Conservation (phyloP, 1,140 invertebrate species). For the Drosophila biarmipes region DNA sequence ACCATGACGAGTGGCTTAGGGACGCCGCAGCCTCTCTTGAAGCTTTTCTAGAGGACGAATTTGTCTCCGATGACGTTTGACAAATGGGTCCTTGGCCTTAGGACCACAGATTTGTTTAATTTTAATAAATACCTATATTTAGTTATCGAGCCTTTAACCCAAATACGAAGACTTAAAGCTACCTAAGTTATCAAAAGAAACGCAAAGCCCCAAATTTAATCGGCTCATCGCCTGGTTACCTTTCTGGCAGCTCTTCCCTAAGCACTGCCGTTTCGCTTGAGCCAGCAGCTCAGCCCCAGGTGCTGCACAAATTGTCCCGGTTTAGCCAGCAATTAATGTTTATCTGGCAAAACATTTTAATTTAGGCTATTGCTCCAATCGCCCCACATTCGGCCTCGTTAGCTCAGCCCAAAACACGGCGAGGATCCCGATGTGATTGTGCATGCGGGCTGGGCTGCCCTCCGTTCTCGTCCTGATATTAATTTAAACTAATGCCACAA, state of each 20-base stretch:
- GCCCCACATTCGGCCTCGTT: slow-evolving; percentile 8
- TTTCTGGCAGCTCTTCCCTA: background rate
- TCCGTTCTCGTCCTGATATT: slow-evolving; percentile 51
- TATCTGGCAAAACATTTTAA: slow-evolving; percentile 50
- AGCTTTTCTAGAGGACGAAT: slow-evolving; percentile 2
- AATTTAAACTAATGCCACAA: slow-evolving; percentile 69
- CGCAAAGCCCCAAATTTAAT: slow-evolving; percentile 15
- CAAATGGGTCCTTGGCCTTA: background rate
- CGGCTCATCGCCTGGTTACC: slow-evolving; percentile 17
- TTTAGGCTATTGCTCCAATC: slow-evolving; percentile 39
- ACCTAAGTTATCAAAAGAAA: background rate
- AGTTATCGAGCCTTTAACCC: too few species aligned
- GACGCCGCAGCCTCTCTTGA: background rate
- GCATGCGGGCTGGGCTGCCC: slow-evolving; percentile 30
- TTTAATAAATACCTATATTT: background rate
- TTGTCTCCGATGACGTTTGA: slow-evolving; percentile 6
- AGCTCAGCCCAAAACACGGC: slow-evolving; percentile 15
- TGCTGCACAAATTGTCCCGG: slow-evolving; percentile 40
- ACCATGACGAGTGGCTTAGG: slow-evolving; percentile 24
- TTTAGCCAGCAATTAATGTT: slow-evolving; percentile 56
- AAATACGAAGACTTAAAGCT: background rate
- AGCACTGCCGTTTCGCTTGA: background rate
- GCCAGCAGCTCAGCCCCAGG: slow-evolving; percentile 17
- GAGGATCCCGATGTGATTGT: slow-evolving; percentile 14
- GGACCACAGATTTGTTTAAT: background rate